Conservation (phyloP, 2,113 vertebrate genomes). For the Psephotus haematonotus region DNA sequence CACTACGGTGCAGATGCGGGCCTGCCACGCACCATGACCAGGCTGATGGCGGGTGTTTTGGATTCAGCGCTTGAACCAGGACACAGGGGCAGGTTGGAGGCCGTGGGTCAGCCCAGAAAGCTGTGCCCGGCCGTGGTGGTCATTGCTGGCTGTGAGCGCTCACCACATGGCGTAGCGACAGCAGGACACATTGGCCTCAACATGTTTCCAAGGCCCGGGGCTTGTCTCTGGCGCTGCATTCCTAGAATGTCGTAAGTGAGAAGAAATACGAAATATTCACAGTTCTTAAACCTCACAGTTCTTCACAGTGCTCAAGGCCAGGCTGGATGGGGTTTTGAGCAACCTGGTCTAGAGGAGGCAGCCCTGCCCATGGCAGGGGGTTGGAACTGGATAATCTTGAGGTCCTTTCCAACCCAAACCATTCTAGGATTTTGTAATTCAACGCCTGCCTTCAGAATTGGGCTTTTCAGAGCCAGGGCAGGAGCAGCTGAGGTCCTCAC, state of each 20-base stretch:
- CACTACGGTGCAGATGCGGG: neutral
- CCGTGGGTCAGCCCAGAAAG: neutral
- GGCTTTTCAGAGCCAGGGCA: neutral
- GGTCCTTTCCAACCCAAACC: neutral
- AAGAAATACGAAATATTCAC: neutral
- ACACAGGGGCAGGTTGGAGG: neutral
- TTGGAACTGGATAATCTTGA: neutral
- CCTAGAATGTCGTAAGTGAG: accelerated
- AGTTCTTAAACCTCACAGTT: neutral
- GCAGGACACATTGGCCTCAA: neutral
- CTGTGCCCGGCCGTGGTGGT: accelerated
- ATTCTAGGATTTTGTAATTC: neutral
- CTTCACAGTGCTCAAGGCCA: neutral
- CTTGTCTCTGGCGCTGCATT: accelerated
- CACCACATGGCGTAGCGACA: accelerated
- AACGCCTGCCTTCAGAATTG: accelerated
- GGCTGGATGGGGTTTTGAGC: neutral
- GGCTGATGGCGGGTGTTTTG: neutral
- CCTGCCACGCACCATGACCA: neutral
- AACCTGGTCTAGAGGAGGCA: neutral
- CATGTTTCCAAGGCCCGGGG: accelerated
- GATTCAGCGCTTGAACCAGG: neutral
- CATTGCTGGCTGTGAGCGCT: accelerated
- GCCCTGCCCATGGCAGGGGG: neutral
- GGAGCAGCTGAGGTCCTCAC: neutral